phyloP scores from a whole-genome alignment of 2,888 invertebrate genomes.

The Lucinisca nassula region DNA sequence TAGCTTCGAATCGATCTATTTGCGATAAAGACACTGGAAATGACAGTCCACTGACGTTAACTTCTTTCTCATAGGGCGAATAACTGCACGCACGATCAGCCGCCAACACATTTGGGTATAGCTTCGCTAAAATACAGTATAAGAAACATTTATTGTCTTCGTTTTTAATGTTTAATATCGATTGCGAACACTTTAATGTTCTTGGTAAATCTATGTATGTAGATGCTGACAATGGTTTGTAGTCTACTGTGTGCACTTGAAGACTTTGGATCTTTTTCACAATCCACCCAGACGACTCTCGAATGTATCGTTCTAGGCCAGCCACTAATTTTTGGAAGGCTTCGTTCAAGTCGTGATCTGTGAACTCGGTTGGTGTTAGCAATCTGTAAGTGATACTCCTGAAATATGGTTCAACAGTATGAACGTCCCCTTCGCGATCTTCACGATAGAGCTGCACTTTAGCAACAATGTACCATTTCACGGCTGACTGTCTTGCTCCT shows the following conservation, averaged over 20 bases:
- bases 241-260: constrained; percentile 37
- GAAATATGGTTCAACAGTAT: constrained; percentile 30
- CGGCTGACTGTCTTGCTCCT: background rate
- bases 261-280: constrained; percentile 23
- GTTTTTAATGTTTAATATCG: constrained; percentile 35
- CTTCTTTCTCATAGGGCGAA: constrained; percentile 14
- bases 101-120: constrained; percentile 11
- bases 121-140: constrained; percentile 25
- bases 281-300: constrained; percentile 35
- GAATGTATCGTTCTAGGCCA: constrained; percentile 32
- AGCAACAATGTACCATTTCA: constrained; percentile 50
- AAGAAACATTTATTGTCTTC: constrained; percentile 45
- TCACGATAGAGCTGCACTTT: constrained; percentile 57
- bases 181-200: background rate
- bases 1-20: constrained; percentile 49
- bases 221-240: constrained; percentile 27
- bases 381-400: constrained; percentile 34
- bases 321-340: constrained; percentile 40
- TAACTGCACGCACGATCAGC: constrained; percentile 38
- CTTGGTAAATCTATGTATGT: constrained; percentile 34
- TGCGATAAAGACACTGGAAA: constrained; percentile 47
- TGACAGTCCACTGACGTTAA: constrained; percentile 48
- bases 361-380: background rate
- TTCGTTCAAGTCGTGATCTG: constrained; percentile 41
- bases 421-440: constrained; percentile 10